Evolutionary conservation across 2,797 vertebrate species (phyloP).

Genomic region (Syngnathus acus): DNA sequence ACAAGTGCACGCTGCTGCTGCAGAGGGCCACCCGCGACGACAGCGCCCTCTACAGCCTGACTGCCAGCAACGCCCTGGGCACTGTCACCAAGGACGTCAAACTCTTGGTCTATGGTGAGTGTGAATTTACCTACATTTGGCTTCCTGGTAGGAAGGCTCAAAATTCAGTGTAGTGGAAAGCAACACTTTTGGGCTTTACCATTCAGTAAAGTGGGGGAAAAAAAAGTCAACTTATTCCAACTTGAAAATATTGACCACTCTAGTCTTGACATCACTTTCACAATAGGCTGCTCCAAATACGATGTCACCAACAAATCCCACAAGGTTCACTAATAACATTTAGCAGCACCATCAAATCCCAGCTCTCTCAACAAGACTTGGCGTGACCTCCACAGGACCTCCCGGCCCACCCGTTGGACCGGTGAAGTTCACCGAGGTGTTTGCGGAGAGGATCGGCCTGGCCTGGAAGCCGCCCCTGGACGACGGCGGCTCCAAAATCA

Average conservation of each 20-base stretch:
- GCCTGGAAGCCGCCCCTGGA: slow-evolving; percentile 88
- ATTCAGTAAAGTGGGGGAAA: no score
- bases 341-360: no score
- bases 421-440: slow-evolving; percentile 88
- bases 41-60: slow-evolving; percentile 85
- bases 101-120: slow-evolving; percentile 83
- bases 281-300: no score
- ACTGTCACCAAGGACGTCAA: slow-evolving; percentile 86
- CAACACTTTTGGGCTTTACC: no score
- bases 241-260: no score
- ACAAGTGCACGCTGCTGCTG: slow-evolving; percentile 88
- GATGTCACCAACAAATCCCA: no score
- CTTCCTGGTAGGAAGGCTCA: no score
- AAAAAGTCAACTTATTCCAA: no score
- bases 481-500: slow-evolving; percentile 93
- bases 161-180: no score
- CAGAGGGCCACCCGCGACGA: slow-evolving; percentile 86
- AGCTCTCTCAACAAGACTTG: not conserved
- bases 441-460: slow-evolving; percentile 89
- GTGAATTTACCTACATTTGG: no score
- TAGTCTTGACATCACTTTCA: no score
- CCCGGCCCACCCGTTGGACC: slow-evolving; percentile 87
- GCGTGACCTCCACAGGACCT: slow-evolving; percentile 70
- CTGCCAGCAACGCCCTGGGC: slow-evolving; percentile 87
- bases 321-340: no score